These are phyloP conservation scores for Sebastes variabilis DNA, from an alignment of 2,797 vertebrate species.

Conservation along the genomic window DNA sequence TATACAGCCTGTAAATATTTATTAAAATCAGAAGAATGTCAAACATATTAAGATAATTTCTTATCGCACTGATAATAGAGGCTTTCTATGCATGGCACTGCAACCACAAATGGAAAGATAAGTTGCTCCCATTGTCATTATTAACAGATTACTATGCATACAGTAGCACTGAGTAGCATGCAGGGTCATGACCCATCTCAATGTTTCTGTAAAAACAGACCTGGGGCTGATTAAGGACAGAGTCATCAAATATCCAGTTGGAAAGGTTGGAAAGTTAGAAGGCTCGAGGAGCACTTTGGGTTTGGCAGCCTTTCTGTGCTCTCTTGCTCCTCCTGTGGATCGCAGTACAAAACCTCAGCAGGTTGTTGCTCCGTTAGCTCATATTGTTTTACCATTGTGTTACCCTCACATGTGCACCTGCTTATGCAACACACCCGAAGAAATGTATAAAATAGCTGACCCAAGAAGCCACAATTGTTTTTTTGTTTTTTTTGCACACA, in stretches of 20 bases:
- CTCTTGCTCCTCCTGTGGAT: background rate
- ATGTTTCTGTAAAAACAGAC: background rate
- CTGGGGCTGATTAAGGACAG: background rate
- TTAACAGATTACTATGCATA: background rate
- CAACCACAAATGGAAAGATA: background rate
- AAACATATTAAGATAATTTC: background rate
- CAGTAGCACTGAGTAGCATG: background rate
- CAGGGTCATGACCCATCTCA: background rate
- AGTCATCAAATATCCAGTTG: background rate
- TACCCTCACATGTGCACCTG: background rate
- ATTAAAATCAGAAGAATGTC: background rate
- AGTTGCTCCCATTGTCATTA: background rate
- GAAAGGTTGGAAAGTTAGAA: background rate
- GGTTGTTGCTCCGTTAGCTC: background rate
- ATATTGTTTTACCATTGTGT: background rate
- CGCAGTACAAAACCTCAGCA: background rate
- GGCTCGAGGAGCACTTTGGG: background rate
- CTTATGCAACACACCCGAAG: background rate
- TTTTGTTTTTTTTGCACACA: no score
- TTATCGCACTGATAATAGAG: background rate
- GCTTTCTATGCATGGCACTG: background rate
- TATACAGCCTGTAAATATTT: background rate
- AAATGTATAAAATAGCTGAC: background rate
- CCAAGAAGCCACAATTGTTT: background rate
- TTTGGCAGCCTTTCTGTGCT: background rate